Conservation (phyloP, 2,888 invertebrate genomes). For the Hipparchia sbordonii region DNA sequence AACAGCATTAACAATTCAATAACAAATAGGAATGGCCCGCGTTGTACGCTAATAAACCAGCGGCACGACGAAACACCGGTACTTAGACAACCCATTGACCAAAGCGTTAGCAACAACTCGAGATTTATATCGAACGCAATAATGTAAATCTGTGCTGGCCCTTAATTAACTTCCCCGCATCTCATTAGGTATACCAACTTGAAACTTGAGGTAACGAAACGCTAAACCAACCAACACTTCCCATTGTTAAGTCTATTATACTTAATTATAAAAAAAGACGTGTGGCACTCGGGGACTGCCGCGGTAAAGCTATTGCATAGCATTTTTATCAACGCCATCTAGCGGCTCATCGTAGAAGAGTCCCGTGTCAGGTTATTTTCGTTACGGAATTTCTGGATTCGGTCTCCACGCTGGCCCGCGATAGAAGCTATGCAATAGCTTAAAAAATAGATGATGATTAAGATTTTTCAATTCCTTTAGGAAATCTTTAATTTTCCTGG, state of each 20-base stretch:
- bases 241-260: not conserved
- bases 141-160: slow-evolving; percentile 32
- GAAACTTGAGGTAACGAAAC: not conserved
- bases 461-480: no score
- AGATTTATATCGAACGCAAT: slow-evolving; percentile 34
- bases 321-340: no score
- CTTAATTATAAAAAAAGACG: no score
- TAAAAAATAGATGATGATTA: no score
- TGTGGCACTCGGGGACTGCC: no score
- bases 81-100: slow-evolving; percentile 17
- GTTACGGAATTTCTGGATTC: no score
- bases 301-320: no score
- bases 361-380: no score
- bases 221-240: not conserved
- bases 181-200: slow-evolving; percentile 45
- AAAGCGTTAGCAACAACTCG: slow-evolving; percentile 14
- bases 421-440: no score
- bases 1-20: slow-evolving; percentile 16
- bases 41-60: slow-evolving; percentile 13
- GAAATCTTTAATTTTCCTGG: no score
- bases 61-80: slow-evolving; percentile 9
- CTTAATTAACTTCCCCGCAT: slow-evolving; percentile 45
- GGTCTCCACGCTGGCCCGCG: no score
- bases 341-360: no score
- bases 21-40: slow-evolving; percentile 24